phyloP scores from a whole-genome alignment of 2,888 invertebrate species.

The Xestobium rufovillosum region DNA sequence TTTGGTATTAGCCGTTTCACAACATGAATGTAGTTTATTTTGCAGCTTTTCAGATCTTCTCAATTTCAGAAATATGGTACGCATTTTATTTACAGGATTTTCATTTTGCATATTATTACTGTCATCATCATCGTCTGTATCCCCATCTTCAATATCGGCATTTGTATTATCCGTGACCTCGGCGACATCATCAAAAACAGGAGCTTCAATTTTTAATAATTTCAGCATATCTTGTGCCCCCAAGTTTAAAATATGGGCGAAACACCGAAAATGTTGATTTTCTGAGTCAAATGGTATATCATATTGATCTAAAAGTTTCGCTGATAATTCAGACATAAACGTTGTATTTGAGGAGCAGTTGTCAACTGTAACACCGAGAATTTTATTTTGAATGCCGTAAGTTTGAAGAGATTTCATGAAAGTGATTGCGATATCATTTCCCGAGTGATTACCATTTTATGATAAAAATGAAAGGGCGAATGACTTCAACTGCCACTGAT shows the following conservation, averaged over 20 bases:
- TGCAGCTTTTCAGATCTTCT: too few relatives aligned
- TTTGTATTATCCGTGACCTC: conserved; percentile 6
- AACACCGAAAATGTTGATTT: conserved; percentile 28
- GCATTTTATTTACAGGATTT: conserved; percentile 4
- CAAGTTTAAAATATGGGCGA: conserved; percentile 27
- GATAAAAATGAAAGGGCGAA: too few relatives aligned
- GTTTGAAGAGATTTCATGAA: too few relatives aligned
- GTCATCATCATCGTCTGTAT: conserved; percentile 5
- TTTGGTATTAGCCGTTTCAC: too few relatives aligned
- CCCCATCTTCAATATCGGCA: background rate
- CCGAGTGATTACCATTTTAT: too few relatives aligned
- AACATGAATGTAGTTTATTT: too few relatives aligned
- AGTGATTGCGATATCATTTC: too few relatives aligned
- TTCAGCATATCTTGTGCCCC: conserved; percentile 22
- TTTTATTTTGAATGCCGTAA: too few relatives aligned
- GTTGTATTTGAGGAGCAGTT: conserved; percentile 24
- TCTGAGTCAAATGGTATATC: conserved; percentile 22
- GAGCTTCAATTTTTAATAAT: conserved; percentile 3
- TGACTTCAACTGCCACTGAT: too few relatives aligned
- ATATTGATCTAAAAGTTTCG: conserved; percentile 6
- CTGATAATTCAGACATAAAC: conserved; percentile 25
- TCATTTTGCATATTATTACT: conserved; percentile 2
- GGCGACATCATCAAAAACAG: background rate
- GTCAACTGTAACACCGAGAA: conserved; percentile 27
- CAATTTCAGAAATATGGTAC: too few relatives aligned